Evolutionary conservation across 2,888 invertebrate species (phyloP).

Genomic region (Hypsopygia costalis): DNA sequence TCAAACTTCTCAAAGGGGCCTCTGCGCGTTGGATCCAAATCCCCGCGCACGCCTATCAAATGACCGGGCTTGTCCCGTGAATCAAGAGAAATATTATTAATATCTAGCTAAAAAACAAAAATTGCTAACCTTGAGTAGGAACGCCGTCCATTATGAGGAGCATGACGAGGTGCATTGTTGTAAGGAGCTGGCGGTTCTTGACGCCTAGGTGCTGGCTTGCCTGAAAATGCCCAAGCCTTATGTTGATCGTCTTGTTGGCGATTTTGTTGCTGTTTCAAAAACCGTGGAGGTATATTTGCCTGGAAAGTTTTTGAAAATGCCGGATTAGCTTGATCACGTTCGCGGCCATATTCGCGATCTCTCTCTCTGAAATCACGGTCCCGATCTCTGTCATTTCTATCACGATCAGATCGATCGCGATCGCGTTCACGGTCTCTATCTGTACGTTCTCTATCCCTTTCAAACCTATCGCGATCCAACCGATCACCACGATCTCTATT

Average conservation of each 20-base stretch:
- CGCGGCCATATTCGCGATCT: slow-evolving; percentile 58
- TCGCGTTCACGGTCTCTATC: slow-evolving; percentile 35
- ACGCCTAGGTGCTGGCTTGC: slow-evolving; percentile 58
- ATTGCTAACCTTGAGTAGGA: slow-evolving; percentile 62
- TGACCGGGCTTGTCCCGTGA: no score
- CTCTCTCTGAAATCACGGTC: slow-evolving; percentile 50
- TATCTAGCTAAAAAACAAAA: no score
- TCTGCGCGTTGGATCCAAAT: no score
- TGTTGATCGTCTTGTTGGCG: slow-evolving; percentile 67
- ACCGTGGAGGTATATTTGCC: slow-evolving; percentile 91
- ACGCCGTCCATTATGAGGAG: slow-evolving; percentile 62
- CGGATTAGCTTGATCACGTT: slow-evolving; percentile 78
- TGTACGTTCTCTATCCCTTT: slow-evolving; percentile 24
- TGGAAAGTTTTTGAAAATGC: slow-evolving; percentile 88
- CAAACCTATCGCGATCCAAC: slow-evolving; percentile 31
- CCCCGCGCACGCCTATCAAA: no score
- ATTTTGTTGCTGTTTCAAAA: slow-evolving; percentile 88
- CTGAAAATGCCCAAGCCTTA: slow-evolving; percentile 66
- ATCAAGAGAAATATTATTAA: no score
- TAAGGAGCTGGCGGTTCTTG: slow-evolving; percentile 54
- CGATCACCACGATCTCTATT: slow-evolving; percentile 41
- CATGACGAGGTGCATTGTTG: slow-evolving; percentile 59
- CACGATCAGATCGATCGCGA: slow-evolving; percentile 47
- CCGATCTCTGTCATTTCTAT: slow-evolving; percentile 39
- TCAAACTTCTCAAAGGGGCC: no score